Conservation (phyloP, 2,888 invertebrate species). For the Sesamia inferens region DNA sequence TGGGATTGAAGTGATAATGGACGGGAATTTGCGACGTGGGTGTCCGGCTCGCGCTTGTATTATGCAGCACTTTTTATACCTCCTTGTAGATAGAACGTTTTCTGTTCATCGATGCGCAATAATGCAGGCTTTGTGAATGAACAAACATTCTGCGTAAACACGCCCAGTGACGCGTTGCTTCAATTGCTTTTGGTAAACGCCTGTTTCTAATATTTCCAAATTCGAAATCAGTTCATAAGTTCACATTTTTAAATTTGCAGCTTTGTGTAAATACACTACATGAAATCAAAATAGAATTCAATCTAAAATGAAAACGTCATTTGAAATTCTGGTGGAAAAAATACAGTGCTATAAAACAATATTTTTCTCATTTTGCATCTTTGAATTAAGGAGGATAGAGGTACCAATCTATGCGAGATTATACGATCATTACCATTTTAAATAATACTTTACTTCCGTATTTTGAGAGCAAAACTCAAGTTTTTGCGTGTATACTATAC, state of each 20-base stretch:
- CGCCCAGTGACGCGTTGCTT: slow-evolving; percentile 73
- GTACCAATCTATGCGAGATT: slow-evolving; percentile 39
- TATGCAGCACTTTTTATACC: slow-evolving; percentile 83
- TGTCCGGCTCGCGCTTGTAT: slow-evolving; percentile 82
- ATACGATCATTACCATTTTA: slow-evolving; percentile 50
- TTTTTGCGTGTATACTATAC: slow-evolving; percentile 34
- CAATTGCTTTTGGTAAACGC: slow-evolving; percentile 66
- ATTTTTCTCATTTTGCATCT: slow-evolving; percentile 16
- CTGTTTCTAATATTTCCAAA: slow-evolving; percentile 67
- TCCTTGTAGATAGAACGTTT: slow-evolving; percentile 71
- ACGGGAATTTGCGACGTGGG: slow-evolving; percentile 85
- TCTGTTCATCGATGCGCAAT: slow-evolving; percentile 80
- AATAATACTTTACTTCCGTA: slow-evolving; percentile 54
- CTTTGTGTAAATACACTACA: background rate
- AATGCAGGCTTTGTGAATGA: slow-evolving; percentile 82
- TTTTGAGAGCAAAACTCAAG: slow-evolving; percentile 42
- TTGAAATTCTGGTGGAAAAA: background rate
- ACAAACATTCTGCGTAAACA: slow-evolving; percentile 78
- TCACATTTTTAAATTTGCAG: slow-evolving; percentile 12
- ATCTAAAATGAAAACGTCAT: slow-evolving; percentile 4
- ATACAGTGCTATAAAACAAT: background rate
- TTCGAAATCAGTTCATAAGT: slow-evolving; percentile 7
- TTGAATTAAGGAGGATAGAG: slow-evolving; percentile 12
- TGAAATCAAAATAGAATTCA: background rate
- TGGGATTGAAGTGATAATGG: slow-evolving; percentile 84